A percentile compares a stretch with the other conserved stretches of the same genome.
Evolutionary conservation across 2,113 vertebrate species (phyloP).

Genomic region (Formicarius rufipectus): DNA sequence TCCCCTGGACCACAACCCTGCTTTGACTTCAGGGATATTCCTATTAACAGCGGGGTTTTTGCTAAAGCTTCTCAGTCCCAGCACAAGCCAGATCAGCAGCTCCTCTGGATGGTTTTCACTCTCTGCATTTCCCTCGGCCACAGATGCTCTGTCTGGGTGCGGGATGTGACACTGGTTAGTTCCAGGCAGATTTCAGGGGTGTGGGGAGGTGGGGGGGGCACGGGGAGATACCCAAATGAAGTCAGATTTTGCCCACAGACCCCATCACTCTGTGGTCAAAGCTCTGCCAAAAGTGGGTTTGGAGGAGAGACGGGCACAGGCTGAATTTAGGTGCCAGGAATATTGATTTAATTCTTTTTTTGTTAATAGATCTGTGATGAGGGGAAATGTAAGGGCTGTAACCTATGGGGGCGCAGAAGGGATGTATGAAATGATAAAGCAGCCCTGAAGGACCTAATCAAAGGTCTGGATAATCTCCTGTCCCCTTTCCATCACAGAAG

Average conservation of each 20-base stretch:
- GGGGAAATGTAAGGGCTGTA: not conserved
- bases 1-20: not conserved
- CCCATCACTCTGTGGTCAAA: not conserved
- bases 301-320: not conserved
- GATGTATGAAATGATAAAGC: not conserved
- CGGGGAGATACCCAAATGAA: fast-evolving
- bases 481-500: not conserved
- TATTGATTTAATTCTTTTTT: fast-evolving
- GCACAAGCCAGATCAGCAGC: not conserved
- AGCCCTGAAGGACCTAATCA: not conserved
- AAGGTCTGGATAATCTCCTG: not conserved
- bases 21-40: not conserved
- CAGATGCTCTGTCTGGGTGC: fast-evolving
- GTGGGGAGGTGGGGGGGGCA: no score
- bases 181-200: no score
- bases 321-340: not conserved
- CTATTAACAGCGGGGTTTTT: fast-evolving
- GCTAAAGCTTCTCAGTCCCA: not conserved
- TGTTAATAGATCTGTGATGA: not conserved
- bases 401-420: not conserved
- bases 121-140: not conserved
- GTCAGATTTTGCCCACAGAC: not conserved
- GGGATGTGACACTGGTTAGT: not conserved
- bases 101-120: fast-evolving
- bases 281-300: not conserved